Evolutionary conservation across 2,888 invertebrate genomes (phyloP).

Genomic region (Lasioglossum figueresi): DNA sequence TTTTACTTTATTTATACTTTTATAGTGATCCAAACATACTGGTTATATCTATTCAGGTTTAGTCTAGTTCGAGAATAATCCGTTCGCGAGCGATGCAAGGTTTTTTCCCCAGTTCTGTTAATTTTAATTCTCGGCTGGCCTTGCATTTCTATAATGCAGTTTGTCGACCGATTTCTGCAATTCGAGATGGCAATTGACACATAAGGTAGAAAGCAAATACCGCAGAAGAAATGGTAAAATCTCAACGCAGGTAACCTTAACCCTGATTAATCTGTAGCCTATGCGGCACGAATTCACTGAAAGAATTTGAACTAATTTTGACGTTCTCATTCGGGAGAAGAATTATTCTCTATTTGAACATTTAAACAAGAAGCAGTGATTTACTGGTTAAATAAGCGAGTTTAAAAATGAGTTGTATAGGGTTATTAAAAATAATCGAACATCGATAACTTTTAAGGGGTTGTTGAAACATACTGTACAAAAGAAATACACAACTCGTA

Average conservation of each 20-base stretch:
- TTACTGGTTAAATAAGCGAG: not conserved
- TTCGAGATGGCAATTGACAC: slow-evolving; percentile 7
- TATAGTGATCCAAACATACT: not conserved
- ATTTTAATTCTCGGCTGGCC: slow-evolving; percentile 35
- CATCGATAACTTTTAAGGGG: no score
- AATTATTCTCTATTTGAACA: not conserved
- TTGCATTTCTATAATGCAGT: slow-evolving; percentile 27
- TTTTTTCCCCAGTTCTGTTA: not conserved
- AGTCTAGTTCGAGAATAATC: not conserved
- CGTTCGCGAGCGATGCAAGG: slow-evolving; percentile 1
- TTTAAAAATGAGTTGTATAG: not conserved
- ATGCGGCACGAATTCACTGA: not conserved
- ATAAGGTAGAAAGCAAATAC: slow-evolving; percentile 25
- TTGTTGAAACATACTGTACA: no score
- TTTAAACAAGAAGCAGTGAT: not conserved
- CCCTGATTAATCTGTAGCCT: slow-evolving; percentile 23
- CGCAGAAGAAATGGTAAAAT: slow-evolving; percentile 12
- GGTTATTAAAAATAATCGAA: not conserved
- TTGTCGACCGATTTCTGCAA: not conserved
- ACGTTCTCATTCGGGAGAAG: not conserved
- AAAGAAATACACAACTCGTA: no score
- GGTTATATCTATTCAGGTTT: not conserved
- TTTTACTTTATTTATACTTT: not conserved
- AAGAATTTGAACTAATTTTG: not conserved
- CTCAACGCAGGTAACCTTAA: slow-evolving; percentile 14